These are phyloP conservation scores for Heterodera carotae DNA, from an alignment of 1,140 invertebrate species.

Conservation along the genomic window DNA sequence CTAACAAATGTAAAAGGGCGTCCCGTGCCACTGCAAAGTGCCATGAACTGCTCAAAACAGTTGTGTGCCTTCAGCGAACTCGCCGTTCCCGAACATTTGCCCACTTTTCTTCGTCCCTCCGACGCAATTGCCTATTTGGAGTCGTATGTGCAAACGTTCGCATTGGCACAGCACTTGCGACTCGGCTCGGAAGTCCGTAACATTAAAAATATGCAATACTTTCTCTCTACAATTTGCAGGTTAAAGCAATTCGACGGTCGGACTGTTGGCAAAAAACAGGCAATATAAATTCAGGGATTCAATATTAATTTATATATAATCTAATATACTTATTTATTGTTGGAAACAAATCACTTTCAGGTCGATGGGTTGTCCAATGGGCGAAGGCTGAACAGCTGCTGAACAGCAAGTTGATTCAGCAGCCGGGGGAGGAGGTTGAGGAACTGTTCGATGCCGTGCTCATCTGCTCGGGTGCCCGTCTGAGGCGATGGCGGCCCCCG, in stretches of 20 bases:
- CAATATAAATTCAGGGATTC: neutral
- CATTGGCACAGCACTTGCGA: slow-evolving; percentile 5
- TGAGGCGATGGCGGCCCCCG: slow-evolving; percentile 23
- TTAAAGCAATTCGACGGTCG: slow-evolving; percentile 6
- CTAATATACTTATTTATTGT: neutral
- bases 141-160: slow-evolving; percentile 3
- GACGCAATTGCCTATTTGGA: slow-evolving; percentile 20
- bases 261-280: slow-evolving; percentile 17
- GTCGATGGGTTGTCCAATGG: slow-evolving; percentile 23
- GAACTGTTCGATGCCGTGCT: slow-evolving; percentile 35
- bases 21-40: slow-evolving; percentile 5
- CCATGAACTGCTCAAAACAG: slow-evolving; percentile 22
- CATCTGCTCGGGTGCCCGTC: slow-evolving; percentile 25
- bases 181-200: slow-evolving; percentile 19
- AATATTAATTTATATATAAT: neutral
- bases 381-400: neutral
- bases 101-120: slow-evolving; percentile 16
- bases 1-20: slow-evolving; percentile 7
- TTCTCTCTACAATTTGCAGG: neutral
- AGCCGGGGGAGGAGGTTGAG: slow-evolving; percentile 10
- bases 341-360: slow-evolving; percentile 4
- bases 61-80: slow-evolving; percentile 32
- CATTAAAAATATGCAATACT: neutral
- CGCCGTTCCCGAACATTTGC: slow-evolving; percentile 20
- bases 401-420: neutral